Evolutionary conservation across 1,140 invertebrate species (phyloP), one percentile per base, ranked within the genome.

Genomic region (Lasioglossum albipes): DNA sequence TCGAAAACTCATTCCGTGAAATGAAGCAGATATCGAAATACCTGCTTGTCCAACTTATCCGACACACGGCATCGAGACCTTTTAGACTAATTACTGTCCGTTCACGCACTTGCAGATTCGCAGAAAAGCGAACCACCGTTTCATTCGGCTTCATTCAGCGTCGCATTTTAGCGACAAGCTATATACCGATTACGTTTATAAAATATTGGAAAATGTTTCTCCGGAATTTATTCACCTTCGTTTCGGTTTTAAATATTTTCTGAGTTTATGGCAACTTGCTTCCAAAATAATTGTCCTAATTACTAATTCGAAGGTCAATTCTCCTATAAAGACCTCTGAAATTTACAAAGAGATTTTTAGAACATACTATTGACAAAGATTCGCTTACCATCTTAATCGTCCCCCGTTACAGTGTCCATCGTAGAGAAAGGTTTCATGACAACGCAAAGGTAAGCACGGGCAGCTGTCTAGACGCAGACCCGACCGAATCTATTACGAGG

Each of bases 11-110:
- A 16, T 45, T 42, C 6, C n/a, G 22, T 4, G 66, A 31, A 69
- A 69, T n/a, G 52, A 2, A n/a, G 36, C 75, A 45, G 65, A 69
- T 45, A 69, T 69, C 9, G 65, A 45, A 69, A 76, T 67, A 16
- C 49, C 45, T 49, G 12, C 45, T 49, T 49, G 52, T 20, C 16
- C 52, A 27, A 42, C 65, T 31, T 20, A 3, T 7, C 10, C 18
- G 16, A 20, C 27, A 45, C 45, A 42, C 22, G 54, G 31, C 18
- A 31, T 42, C 22, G 22, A 5, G 20, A 49, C 66, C 54, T 70
- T 77, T 77, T 70, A 77, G 41, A 70, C 67, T 77, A 70, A 77
- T 77, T 77, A 62, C 54, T 31, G n/a, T 13, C 57, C n/a, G 7
- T 59, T 59, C 7, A 59, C 57, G 20, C n/a, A 7, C 54, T 6